phyloP scores from a whole-genome alignment of 2,888 invertebrate genomes.

The Sphaerophoria rueppellii region DNA sequence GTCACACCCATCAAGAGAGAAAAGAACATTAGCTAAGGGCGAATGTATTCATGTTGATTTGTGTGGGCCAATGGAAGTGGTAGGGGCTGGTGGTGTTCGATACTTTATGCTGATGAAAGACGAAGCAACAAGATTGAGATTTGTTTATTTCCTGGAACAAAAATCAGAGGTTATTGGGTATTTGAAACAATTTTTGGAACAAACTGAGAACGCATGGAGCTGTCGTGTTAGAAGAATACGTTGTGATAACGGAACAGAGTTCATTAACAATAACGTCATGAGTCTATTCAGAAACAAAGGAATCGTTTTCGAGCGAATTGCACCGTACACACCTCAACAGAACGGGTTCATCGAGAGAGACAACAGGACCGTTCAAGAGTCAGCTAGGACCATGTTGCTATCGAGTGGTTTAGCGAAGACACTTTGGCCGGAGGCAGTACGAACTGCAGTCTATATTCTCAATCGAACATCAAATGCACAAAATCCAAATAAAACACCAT shows the following conservation, averaged over 20 bases:
- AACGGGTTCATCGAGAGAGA: conserved; percentile 20
- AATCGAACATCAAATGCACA: too few species aligned
- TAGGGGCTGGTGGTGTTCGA: conserved; percentile 6
- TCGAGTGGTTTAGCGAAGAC: conserved; percentile 67
- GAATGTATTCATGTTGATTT: not conserved
- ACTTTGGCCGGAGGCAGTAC: conserved; percentile 75
- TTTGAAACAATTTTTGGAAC: conserved; percentile 5
- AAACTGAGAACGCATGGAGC: conserved; percentile 2
- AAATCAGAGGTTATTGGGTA: conserved; percentile 18
- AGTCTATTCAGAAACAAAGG: conserved; percentile 15
- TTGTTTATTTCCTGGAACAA: not conserved
- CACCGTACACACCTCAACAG: conserved; percentile 74
- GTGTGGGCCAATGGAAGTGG: conserved; percentile 21
- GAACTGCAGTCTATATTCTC: conserved; percentile 72
- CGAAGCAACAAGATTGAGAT: not conserved
- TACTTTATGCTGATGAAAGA: not conserved
- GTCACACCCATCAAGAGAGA: conserved; percentile 8
- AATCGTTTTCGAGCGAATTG: conserved; percentile 10
- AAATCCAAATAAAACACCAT: too few species aligned
- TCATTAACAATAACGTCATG: conserved; percentile 11
- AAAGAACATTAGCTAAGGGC: not conserved
- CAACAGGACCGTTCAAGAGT: conserved; percentile 73
- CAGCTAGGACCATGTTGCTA: conserved; percentile 75
- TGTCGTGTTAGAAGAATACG: not conserved
- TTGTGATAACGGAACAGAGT: conserved; percentile 40